Conservation (phyloP, 1,140 invertebrate species). For the Panulirus ornatus region DNA sequence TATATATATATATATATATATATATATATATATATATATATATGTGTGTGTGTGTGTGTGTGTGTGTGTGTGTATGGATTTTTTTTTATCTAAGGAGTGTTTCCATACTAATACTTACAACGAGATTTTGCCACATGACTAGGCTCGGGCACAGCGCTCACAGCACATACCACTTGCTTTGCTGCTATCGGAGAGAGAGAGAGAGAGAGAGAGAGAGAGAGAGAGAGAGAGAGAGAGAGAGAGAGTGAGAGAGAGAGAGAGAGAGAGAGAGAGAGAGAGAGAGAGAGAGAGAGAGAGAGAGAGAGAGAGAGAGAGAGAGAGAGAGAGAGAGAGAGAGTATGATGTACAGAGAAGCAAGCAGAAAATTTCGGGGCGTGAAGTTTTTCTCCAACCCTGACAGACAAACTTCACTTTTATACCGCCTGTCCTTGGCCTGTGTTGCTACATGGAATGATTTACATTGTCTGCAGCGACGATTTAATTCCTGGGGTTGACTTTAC, state of each 20-base stretch:
- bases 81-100: neutral
- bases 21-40: neutral
- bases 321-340: neutral
- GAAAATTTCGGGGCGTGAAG: too few species aligned
- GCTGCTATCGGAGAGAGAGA: neutral
- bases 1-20: too few species aligned
- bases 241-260: constrained; percentile 25
- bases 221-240: constrained; percentile 22
- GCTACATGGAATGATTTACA: too few species aligned
- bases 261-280: neutral
- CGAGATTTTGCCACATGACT: too few species aligned
- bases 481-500: too few species aligned
- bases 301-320: neutral
- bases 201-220: constrained; percentile 2
- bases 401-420: too few species aligned
- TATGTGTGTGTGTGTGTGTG: neutral
- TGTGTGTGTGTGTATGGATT: neutral
- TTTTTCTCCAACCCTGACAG: too few species aligned
- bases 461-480: too few species aligned
- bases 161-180: neutral
- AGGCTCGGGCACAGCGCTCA: too few species aligned
- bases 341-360: too few species aligned
- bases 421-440: too few species aligned
- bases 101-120: too few species aligned
- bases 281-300: neutral